A percentile compares a stretch with the other conserved stretches of the same genome.
Evolutionary conservation across 2,888 invertebrate species (phyloP).

Genomic region (Drosophila anceps): DNA sequence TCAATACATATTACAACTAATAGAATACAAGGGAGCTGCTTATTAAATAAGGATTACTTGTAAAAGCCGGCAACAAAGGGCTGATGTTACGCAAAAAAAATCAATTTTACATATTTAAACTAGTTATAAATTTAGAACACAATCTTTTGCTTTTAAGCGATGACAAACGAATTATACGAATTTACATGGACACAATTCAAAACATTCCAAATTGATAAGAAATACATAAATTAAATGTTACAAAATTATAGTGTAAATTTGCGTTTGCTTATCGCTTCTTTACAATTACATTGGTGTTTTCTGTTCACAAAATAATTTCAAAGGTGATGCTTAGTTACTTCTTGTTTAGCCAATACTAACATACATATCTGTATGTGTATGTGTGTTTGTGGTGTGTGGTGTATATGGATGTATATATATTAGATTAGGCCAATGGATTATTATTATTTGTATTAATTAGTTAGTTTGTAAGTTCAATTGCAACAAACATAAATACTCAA

Average conservation of each 20-base stretch:
- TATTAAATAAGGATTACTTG: conserved; percentile 54
- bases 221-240: conserved; percentile 20
- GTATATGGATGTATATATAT: conserved; percentile 21
- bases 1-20: conserved; percentile 46
- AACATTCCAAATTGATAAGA: conserved; percentile 26
- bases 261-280: conserved; percentile 30
- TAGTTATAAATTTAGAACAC: conserved; percentile 49
- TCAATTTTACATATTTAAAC: conserved; percentile 46
- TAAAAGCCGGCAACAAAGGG: conserved; percentile 54
- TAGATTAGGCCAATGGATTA: conserved; percentile 47
- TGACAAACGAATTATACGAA: conserved; percentile 48
- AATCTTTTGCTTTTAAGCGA: conserved; percentile 25
- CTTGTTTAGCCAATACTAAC: conserved; percentile 36
- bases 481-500: conserved; percentile 80
- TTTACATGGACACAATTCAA: conserved; percentile 61
- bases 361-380: conserved; percentile 14
- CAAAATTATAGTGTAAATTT: conserved; percentile 47
- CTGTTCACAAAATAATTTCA: conserved; percentile 74
- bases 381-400: conserved; percentile 10
- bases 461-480: conserved; percentile 57
- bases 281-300: conserved; percentile 56
- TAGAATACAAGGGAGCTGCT: conserved; percentile 74
- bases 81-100: conserved; percentile 38
- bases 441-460: conserved; percentile 35
- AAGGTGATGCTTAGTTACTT: conserved; percentile 75